Base-by-base conservation (phyloP, 2,113 vertebrate species). In the Chunga burmeisteri region DNA sequence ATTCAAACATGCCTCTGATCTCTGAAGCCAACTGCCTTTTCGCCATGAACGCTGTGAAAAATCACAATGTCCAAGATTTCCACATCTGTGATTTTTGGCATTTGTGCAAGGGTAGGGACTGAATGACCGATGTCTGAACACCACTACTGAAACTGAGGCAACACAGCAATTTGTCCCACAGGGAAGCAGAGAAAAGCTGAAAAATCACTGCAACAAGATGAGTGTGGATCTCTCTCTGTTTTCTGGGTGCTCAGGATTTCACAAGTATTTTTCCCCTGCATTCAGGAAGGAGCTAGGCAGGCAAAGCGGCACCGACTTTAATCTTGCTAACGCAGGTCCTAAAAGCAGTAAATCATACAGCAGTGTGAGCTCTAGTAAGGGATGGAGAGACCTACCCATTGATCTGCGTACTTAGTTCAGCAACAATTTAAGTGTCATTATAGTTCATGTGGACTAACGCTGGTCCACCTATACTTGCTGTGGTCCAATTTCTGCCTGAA, bases 81-180 rank as follows among this genome's bases (percentile, higher is more conserved):
- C 81, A 93, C 89, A 95, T 95, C 66, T 89, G 77, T 84, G 71
- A 90, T 55, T 95, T 86, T 7, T 95, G 95, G 81, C 83, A 62
- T 38, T 93, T 74, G 22, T 42, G n/a, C 65, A 73, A 89, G 81
- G 30, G 52, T 56, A 86, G 44, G 61, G 58, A 56, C 58, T 61
- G 47, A 62, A 26, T 38, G 81, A 88, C 36, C 52, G 44, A 63
- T 59, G 88, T 56, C 59, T 81, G 81, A 91, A 85, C 50, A 73
- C 49, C 68, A 65, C 25, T 70, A 75, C 84, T 1, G 5, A 90
- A 91, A 81, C 72, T 49, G 73, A 68, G 36, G 44, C n/a, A 84
- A 49, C 26, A 49, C 38, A 91, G 61, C 65, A 56, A 74, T 81
- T 38, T 65, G 46, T 70, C 49, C 82, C 2, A 1, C 44, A 65